These are phyloP conservation scores for Antechinus stuartii DNA, from an alignment of 2,113 vertebrate species.

Conservation along the genomic window DNA sequence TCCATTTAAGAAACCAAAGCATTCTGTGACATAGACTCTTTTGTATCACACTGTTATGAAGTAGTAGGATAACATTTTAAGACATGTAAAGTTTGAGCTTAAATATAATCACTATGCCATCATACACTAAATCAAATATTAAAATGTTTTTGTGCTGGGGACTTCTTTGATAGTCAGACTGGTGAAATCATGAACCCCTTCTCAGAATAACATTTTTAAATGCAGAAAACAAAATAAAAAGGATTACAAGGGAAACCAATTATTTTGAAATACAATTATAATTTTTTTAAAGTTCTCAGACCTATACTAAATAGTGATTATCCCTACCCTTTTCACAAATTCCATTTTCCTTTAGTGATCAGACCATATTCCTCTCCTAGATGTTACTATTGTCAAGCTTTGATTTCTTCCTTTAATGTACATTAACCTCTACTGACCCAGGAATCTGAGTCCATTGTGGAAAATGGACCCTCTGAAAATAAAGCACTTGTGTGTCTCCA, in stretches of 20 bases:
- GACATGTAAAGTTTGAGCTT: neutral
- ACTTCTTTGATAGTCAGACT: neutral
- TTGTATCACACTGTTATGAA: neutral
- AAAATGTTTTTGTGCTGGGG: neutral
- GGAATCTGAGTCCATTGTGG: neutral
- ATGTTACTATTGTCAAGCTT: neutral
- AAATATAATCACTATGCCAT: neutral
- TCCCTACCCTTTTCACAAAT: neutral
- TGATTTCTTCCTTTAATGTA: neutral
- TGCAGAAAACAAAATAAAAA: neutral
- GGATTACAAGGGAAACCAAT: neutral
- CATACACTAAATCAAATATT: neutral
- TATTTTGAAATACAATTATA: neutral
- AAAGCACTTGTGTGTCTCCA: neutral
- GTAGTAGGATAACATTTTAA: neutral
- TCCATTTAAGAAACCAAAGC: neutral
- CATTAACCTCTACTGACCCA: neutral
- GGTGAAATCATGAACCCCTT: neutral
- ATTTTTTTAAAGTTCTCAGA: neutral
- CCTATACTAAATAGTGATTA: neutral
- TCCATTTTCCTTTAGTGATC: neutral
- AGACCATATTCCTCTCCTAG: neutral
- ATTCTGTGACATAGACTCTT: neutral
- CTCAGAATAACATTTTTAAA: neutral
- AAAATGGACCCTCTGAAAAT: slow-evolving; percentile 9